Base-by-base conservation (phyloP, 53 echinoderm and acorn worm genomes). In the Apostichopus leukothele region DNA sequence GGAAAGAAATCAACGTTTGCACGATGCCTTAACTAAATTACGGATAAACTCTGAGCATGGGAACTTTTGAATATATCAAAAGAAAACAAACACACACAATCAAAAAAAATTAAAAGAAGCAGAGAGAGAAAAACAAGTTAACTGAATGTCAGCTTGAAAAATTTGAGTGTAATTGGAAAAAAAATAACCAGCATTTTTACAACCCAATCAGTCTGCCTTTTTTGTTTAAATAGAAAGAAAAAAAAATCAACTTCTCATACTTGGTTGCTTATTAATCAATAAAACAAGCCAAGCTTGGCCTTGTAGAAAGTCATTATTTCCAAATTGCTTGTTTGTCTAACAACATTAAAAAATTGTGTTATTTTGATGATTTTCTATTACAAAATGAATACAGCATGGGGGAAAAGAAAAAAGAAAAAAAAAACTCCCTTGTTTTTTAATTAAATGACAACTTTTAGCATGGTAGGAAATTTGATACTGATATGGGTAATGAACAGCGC, bases 251-350 rank as follows among this genome's bases (percentile, higher is more conserved):
- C 18, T 19, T 16, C 18, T n/a, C 71, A n/a, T 57, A 57, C 71
- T 19, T 6, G 13, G 71, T 19, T 71, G 20, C 6, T 71, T 51
- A 21, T 79, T 53, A 54, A 79, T 79, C 79, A 79, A 79, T 79
- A 79, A 79, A 79, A 79, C 54, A 79, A 79, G 79, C 79, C 52
- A 39, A 19, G 79, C 54, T 52, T 52, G 79, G 52, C 52, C 79
- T 79, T 79, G 79, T 54, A 79, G 79, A 79, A 79, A 79, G 52
- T 54, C 79, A 79, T 79, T 53, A 79, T 16, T 79, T 79, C n/a
- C 79, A 79, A 79, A 79, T 79, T 79, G 79, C 54, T 52, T 52
- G 39, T 79, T 53, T 79, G 52, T 53, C 18, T 79, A 39, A 79
- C 52, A 79, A 79, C 79, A 79, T 79, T 79, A 79, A 51, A 63